These are phyloP conservation scores for Cinara cedri DNA, from an alignment of 2,888 invertebrate genomes.

Conservation along the genomic window DNA sequence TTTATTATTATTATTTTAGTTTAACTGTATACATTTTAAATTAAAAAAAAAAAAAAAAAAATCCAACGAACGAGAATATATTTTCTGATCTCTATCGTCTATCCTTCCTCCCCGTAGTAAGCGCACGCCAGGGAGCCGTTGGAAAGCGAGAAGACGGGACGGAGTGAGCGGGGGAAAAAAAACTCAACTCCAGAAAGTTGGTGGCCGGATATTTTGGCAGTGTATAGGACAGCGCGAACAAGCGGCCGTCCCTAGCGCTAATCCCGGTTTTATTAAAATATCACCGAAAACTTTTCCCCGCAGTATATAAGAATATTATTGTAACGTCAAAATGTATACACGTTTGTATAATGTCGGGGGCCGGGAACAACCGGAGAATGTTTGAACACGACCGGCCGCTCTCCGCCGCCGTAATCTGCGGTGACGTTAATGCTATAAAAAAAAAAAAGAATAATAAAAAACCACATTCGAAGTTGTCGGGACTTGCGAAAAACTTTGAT, in stretches of 20 bases:
- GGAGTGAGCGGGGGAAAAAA: background rate
- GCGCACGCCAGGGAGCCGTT: conserved; percentile 1
- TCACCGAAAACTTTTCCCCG: conserved; percentile 2
- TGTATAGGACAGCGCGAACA: background rate
- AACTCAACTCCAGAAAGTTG: conserved; percentile 10
- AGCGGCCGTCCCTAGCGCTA: background rate
- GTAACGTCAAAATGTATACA: background rate
- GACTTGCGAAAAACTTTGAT: no score
- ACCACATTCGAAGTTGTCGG: no score
- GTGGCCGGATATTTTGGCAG: background rate
- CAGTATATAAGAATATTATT: background rate
- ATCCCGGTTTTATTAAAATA: conserved; percentile 41
- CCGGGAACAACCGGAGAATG: no score
- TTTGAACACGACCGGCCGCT: no score
- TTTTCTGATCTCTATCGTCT: conserved; percentile 31
- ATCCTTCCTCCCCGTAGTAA: no score
- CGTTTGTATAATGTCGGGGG: no score
- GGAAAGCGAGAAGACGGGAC: background rate
- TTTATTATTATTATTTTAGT: no score
- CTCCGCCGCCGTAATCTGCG: no score
- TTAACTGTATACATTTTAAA: conserved; percentile 26
- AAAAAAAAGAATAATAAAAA: no score
- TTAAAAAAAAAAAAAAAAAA: no score
- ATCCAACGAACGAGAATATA: background rate
- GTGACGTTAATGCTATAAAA: no score